A percentile compares a stretch with the other conserved stretches of the same genome.
Evolutionary conservation across 2,888 invertebrate genomes (phyloP).

Genomic region (Atrina japonica): DNA sequence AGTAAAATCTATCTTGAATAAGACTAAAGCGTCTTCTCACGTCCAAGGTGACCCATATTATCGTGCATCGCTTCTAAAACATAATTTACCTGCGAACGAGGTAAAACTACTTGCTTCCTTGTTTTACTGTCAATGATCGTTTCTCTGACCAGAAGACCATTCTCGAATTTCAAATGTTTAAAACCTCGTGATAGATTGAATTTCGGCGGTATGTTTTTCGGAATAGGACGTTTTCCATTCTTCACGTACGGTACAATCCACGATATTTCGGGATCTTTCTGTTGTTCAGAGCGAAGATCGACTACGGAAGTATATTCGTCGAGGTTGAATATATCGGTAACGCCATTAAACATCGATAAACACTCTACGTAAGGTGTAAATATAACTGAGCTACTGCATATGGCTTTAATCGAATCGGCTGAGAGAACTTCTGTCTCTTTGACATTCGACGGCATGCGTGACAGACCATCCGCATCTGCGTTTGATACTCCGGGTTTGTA

Average conservation of each 20-base stretch:
- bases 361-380: constrained; percentile 1
- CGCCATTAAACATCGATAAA: constrained; percentile 2
- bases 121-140: neutral
- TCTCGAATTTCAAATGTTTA: constrained; percentile 8
- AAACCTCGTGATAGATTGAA: constrained; percentile 4
- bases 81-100: constrained; percentile 7
- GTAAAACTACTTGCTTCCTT: constrained; percentile 29
- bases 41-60: constrained; percentile 39
- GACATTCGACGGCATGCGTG: constrained; percentile 15
- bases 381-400: constrained; percentile 15
- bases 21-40: constrained; percentile 31
- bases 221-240: too few relatives aligned
- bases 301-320: too few relatives aligned
- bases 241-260: too few relatives aligned
- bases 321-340: neutral
- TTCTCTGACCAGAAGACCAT: constrained; percentile 27
- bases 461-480: constrained; percentile 55
- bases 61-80: constrained; percentile 32
- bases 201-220: too few relatives aligned
- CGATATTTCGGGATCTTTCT: too few relatives aligned
- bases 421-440: constrained; percentile 9
- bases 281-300: too few relatives aligned
- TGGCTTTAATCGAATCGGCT: constrained; percentile 19
- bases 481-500: constrained; percentile 50
- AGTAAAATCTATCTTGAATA: constrained; percentile 26